These are phyloP conservation scores for Austrofundulus limnaeus DNA, from an alignment of 2,113 vertebrate species.

Conservation along the genomic window DNA sequence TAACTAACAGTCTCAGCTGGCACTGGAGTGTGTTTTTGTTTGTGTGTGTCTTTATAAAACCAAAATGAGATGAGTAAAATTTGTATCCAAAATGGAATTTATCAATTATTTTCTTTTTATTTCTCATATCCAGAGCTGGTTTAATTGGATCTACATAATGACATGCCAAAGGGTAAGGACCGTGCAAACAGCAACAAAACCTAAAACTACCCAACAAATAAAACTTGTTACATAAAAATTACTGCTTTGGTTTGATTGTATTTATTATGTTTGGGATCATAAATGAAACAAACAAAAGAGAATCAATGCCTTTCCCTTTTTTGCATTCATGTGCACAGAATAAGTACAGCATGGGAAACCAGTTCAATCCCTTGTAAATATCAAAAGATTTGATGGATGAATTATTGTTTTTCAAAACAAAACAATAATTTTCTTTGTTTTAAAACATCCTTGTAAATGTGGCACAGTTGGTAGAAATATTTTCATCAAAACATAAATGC, in stretches of 20 bases:
- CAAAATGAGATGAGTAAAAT: slow-evolving; percentile 51
- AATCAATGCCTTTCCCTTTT: slow-evolving; percentile 7
- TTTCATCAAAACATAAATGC: no score
- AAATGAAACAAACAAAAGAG: slow-evolving; percentile 1
- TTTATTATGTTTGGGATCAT: neutral
- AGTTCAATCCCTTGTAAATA: no score
- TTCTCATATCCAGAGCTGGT: slow-evolving; percentile 55
- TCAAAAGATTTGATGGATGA: no score
- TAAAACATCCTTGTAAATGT: no score
- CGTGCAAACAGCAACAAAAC: slow-evolving; percentile 21
- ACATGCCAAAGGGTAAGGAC: slow-evolving; percentile 25
- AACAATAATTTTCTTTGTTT: no score
- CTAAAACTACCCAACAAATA: slow-evolving; percentile 12
- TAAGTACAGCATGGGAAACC: no score
- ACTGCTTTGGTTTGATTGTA: neutral
- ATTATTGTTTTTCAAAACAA: no score
- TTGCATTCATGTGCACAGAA: no score
- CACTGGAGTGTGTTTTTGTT: neutral
- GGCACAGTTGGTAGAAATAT: no score
- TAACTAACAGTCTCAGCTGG: slow-evolving; percentile 53
- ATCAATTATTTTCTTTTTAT: slow-evolving; percentile 57
- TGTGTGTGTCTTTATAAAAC: neutral
- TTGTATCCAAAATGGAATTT: slow-evolving; percentile 58
- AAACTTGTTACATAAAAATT: slow-evolving; percentile 1
- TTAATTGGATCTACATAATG: slow-evolving; percentile 59